These are phyloP conservation scores for Hylaeus volcanicus DNA, from an alignment of 1,140 invertebrate genomes.

Conservation along the genomic window DNA sequence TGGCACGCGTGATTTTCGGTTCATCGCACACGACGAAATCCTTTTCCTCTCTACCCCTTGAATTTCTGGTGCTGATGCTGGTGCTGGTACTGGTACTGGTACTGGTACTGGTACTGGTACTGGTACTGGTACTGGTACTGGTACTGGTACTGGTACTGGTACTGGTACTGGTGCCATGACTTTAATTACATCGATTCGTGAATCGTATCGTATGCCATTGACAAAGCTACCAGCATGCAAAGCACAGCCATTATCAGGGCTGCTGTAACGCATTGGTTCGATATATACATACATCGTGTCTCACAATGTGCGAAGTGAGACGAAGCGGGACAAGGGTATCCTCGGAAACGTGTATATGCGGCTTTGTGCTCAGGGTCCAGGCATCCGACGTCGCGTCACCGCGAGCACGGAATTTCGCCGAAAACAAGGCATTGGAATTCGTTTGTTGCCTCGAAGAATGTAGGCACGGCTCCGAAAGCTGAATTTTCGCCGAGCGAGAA, in stretches of 20 bases:
- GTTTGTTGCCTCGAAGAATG: slow-evolving; percentile 40
- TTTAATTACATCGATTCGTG: slow-evolving; percentile 65
- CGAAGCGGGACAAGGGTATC: neutral
- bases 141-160: neutral
- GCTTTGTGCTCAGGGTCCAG: slow-evolving; percentile 35
- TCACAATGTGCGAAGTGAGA: slow-evolving; percentile 21
- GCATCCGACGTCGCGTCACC: slow-evolving; percentile 42
- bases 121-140: neutral
- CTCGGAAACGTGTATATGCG: neutral
- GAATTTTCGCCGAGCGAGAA: neutral
- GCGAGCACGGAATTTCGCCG: slow-evolving; percentile 29
- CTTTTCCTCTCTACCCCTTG: too few species aligned
- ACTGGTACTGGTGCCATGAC: neutral
- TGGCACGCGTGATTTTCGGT: slow-evolving; percentile 5
- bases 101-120: neutral
- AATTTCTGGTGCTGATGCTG: neutral
- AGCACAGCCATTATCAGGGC: slow-evolving; percentile 41
- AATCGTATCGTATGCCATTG: slow-evolving; percentile 54
- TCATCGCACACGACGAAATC: neutral
- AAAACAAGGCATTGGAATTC: slow-evolving; percentile 43
- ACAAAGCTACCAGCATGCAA: slow-evolving; percentile 55
- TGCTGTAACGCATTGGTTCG: slow-evolving; percentile 10
- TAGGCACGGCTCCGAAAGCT: neutral
- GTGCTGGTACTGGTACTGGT: neutral
- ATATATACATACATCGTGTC: slow-evolving; percentile 6